These are phyloP conservation scores for Agriopis leucophaearia DNA, from an alignment of 2,888 invertebrate species.

Conservation along the genomic window DNA sequence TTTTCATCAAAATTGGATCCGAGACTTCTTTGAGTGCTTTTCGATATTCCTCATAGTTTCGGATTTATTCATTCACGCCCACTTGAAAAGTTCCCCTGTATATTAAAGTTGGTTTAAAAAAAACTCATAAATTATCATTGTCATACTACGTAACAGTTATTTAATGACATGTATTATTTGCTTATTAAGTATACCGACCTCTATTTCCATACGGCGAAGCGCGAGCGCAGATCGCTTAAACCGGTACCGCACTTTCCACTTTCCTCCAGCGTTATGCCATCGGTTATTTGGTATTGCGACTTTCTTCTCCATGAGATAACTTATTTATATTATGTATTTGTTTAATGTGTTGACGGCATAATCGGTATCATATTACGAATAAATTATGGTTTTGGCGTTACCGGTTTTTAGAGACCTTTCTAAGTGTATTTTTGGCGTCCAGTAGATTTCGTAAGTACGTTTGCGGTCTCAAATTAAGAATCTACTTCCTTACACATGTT, in stretches of 20 bases:
- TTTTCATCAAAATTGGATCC: no score
- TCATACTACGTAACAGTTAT: conserved; percentile 4
- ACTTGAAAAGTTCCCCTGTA: no score
- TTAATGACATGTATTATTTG: conserved; percentile 1
- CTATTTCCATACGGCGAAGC: conserved; percentile 54
- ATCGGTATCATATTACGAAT: conserved; percentile 30
- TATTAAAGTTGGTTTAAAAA: background rate
- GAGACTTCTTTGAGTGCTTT: no score
- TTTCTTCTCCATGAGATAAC: conserved; percentile 80
- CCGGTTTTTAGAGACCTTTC: background rate
- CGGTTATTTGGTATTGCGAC: conserved; percentile 66
- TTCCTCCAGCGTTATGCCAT: conserved; percentile 74
- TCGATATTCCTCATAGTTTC: no score
- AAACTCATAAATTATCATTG: background rate
- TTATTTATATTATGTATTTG: conserved; percentile 54
- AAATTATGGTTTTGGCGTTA: background rate
- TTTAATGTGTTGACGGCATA: conserved; percentile 28
- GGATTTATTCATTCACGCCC: no score
- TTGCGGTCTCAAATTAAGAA: background rate
- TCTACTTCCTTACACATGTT: background rate
- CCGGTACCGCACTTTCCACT: conserved; percentile 78
- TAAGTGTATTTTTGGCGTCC: background rate
- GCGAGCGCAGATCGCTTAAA: conserved; percentile 62
- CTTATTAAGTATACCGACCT: conserved; percentile 49
- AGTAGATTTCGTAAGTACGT: background rate